phyloP scores from a whole-genome alignment of 2,797 vertebrate species.

The Podargus strigoides region DNA sequence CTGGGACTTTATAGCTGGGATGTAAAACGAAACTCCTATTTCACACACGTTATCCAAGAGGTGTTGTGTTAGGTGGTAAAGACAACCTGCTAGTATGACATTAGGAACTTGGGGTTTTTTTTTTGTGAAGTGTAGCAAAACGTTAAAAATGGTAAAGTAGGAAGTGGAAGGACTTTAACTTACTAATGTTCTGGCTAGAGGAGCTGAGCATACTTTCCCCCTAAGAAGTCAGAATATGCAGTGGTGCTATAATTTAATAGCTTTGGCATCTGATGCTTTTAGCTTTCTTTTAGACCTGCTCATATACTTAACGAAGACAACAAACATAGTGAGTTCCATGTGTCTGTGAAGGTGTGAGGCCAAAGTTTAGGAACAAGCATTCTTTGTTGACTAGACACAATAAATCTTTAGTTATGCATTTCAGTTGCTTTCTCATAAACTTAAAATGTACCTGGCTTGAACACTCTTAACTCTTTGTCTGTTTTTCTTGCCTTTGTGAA shows the following conservation, averaged over 20 bases:
- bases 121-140: background rate
- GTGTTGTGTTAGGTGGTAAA: background rate
- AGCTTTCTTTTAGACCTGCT: background rate
- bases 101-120: background rate
- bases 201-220: background rate
- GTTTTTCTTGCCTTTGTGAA: background rate
- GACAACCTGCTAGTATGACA: background rate
- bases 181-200: background rate
- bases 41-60: background rate
- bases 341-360: background rate
- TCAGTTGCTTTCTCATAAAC: background rate
- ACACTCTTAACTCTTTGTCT: background rate
- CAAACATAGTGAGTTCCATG: background rate
- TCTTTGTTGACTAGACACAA: background rate
- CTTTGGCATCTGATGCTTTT: background rate
- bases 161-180: background rate
- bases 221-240: background rate
- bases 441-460: background rate
- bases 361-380: background rate
- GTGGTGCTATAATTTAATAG: background rate
- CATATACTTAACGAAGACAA: background rate
- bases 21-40: background rate
- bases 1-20: background rate
- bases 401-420: background rate
- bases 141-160: background rate